Conservation (phyloP, 2,113 vertebrate genomes). For the Macquaria australasica region DNA sequence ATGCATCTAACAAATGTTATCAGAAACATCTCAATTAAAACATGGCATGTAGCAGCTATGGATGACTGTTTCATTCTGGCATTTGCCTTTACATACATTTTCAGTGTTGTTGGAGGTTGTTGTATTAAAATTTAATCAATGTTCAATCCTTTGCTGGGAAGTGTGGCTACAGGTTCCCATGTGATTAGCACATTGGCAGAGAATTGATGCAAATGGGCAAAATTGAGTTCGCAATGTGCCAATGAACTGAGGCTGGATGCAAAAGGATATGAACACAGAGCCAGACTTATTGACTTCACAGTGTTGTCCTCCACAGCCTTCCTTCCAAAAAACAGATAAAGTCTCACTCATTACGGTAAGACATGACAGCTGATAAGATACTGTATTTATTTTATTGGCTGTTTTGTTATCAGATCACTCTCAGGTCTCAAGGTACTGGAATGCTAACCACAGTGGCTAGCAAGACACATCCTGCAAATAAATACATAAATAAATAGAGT, state of each 20-base stretch:
- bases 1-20: background rate
- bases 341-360: slow-evolving; percentile 37
- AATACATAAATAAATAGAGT: slow-evolving; percentile 22
- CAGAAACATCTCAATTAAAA: background rate
- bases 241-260: slow-evolving; percentile 45
- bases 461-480: slow-evolving; percentile 35
- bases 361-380: slow-evolving; percentile 55
- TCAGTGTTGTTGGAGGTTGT: slow-evolving; percentile 23
- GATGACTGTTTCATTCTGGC: background rate
- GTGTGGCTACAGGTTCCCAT: slow-evolving; percentile 14
- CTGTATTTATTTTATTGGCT: slow-evolving; percentile 49
- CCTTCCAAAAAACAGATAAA: slow-evolving; percentile 41
- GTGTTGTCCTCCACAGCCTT: slow-evolving; percentile 22
- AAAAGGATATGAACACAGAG: slow-evolving; percentile 43
- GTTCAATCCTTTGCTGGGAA: slow-evolving; percentile 4
- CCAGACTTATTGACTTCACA: slow-evolving; percentile 52
- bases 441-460: slow-evolving; percentile 37
- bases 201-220: slow-evolving; percentile 53
- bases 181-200: slow-evolving; percentile 51
- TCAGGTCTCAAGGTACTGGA: slow-evolving; percentile 26
- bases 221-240: slow-evolving; percentile 43
- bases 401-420: slow-evolving; percentile 47
- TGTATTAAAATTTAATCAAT: slow-evolving; percentile 49
- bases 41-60: background rate
- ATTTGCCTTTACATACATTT: slow-evolving; percentile 3